Percentiles rank a stretch among this genome's conserved stretches.
Conservation (phyloP, 2,113 vertebrate genomes). For the Tachysurus vachellii region DNA sequence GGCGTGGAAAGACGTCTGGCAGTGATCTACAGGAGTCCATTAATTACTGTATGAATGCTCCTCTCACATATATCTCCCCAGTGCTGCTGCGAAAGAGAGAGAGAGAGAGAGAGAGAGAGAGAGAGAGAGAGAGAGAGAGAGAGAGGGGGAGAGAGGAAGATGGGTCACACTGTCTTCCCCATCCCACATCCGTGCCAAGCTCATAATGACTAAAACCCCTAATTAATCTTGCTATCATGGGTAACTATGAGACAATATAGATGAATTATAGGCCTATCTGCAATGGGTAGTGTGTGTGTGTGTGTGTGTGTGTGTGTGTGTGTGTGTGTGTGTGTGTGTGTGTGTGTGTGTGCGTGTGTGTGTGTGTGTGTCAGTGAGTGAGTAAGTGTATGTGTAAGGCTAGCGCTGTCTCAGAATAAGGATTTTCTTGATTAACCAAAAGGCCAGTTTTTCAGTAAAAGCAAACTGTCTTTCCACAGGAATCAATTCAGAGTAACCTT, state of each 20-base stretch:
- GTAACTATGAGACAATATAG: slow-evolving; percentile 69
- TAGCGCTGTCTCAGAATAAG: not conserved
- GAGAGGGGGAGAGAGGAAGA: slow-evolving; percentile 70
- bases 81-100: slow-evolving; percentile 71
- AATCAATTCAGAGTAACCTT: not conserved
- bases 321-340: slow-evolving; percentile 36
- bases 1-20: slow-evolving; percentile 68
- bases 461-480: not conserved
- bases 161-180: slow-evolving; percentile 74
- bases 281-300: slow-evolving; percentile 46
- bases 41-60: slow-evolving; percentile 79
- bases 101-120: slow-evolving; percentile 71
- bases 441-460: not conserved
- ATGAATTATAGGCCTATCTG: slow-evolving; percentile 59
- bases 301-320: slow-evolving; percentile 19
- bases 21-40: slow-evolving; percentile 78
- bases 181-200: slow-evolving; percentile 70
- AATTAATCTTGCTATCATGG: slow-evolving; percentile 78
- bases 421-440: slow-evolving; percentile 5
- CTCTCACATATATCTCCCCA: slow-evolving; percentile 69
- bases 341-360: not conserved
- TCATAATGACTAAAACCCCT: slow-evolving; percentile 76
- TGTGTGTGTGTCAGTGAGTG: no score
- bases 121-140: slow-evolving; percentile 71
- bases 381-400: no score